Percentiles rank a stretch among this genome's conserved stretches.
Conservation (phyloP, 2,113 vertebrate species). For the Carollia perspicillata region DNA sequence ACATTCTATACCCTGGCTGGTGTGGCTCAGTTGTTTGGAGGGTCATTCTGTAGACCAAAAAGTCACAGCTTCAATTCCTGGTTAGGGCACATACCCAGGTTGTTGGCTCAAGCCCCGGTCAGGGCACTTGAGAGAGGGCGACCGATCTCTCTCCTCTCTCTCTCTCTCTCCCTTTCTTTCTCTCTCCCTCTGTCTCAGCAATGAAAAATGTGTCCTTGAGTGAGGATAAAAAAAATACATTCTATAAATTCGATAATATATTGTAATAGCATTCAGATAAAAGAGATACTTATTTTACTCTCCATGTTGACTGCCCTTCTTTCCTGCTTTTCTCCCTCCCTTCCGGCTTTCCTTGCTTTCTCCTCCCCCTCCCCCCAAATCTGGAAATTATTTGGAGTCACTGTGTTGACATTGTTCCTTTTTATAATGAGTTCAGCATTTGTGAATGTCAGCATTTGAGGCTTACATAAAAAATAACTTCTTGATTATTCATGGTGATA, state of each 20-base stretch:
- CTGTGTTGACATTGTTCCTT: neutral
- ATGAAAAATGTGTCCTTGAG: no score
- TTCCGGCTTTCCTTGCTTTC: neutral
- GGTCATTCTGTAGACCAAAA: no score
- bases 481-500: conserved; percentile 17
- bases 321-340: neutral
- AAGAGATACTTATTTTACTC: neutral
- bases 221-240: neutral
- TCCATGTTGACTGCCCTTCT: neutral
- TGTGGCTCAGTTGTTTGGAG: no score
- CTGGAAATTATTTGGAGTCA: neutral
- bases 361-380: neutral
- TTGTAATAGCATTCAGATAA: neutral
- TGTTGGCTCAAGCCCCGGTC: no score
- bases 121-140: neutral
- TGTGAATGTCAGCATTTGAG: neutral
- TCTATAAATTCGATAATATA: neutral
- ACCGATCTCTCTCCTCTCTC: neutral
- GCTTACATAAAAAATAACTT: conserved; percentile 14
- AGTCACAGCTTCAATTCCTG: no score
- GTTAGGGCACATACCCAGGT: no score
- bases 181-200: no score
- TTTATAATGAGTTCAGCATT: neutral
- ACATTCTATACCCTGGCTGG: neutral
- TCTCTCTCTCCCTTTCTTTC: neutral